These are phyloP conservation scores for Lepus oiostolus DNA, from an alignment of 2,797 vertebrate genomes.

Conservation along the genomic window DNA sequence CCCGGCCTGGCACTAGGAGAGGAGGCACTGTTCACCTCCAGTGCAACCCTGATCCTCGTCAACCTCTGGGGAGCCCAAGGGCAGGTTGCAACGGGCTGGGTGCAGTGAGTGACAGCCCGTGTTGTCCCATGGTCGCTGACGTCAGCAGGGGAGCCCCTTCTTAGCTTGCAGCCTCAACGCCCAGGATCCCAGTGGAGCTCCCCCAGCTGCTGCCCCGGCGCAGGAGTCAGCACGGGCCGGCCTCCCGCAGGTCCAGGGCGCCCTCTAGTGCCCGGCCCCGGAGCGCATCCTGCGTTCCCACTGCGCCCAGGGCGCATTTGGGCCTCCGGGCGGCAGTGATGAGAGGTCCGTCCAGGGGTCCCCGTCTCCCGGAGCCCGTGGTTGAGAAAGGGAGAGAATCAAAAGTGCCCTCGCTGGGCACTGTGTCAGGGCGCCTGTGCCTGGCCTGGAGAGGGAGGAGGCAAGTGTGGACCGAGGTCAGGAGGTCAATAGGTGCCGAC, in stretches of 20 bases:
- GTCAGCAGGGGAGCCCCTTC: neutral
- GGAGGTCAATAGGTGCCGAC: neutral
- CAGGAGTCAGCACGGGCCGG: fast-evolving
- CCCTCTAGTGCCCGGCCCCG: slow-evolving; percentile 75
- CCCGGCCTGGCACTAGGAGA: too few relatives aligned
- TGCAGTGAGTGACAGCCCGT: neutral
- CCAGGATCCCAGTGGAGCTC: neutral
- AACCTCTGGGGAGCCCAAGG: neutral
- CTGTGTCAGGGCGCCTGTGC: neutral
- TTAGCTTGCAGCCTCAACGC: neutral
- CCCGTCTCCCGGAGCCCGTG: neutral
- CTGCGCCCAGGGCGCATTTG: neutral
- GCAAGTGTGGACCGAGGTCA: neutral
- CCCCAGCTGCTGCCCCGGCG: neutral
- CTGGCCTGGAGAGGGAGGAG: neutral
- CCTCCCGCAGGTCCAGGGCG: neutral
- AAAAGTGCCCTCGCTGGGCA: neutral
- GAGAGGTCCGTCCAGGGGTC: neutral
- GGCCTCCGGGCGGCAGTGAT: neutral
- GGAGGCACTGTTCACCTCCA: neutral
- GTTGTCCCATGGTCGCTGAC: too few relatives aligned
- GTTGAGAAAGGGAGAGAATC: neutral
- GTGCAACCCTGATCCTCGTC: neutral
- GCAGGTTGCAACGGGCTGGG: neutral
- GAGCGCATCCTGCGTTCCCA: neutral